A percentile compares a stretch with the other conserved stretches of the same genome.
phyloP scores from a whole-genome alignment of 2,797 vertebrate genomes.

The Pachyuromys duprasi region DNA sequence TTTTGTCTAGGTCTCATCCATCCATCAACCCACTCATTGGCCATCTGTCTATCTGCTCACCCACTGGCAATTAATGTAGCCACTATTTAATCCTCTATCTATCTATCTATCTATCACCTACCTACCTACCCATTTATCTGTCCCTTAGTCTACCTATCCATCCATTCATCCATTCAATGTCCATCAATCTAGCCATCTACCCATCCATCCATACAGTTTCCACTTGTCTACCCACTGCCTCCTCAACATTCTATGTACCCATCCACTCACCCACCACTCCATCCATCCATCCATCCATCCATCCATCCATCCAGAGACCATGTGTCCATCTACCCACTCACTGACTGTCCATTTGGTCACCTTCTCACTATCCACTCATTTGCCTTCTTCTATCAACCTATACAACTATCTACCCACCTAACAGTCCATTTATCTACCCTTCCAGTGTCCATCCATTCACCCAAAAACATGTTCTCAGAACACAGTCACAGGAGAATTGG shows the following conservation, averaged over 20 bases:
- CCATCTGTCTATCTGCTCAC: neutral
- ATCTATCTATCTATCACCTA: neutral
- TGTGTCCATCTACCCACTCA: accelerated
- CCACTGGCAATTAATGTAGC: too few relatives aligned
- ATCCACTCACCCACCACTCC: neutral
- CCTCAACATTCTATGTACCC: neutral
- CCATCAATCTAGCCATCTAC: accelerated
- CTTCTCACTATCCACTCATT: neutral
- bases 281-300: neutral
- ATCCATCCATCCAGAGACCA: neutral
- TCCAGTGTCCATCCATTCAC: neutral
- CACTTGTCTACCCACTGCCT: neutral
- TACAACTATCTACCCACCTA: too few relatives aligned
- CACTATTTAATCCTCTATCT: neutral
- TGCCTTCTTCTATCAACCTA: too few relatives aligned
- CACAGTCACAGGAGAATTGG: neutral
- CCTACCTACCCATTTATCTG: too few relatives aligned
- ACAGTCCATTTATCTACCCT: neutral
- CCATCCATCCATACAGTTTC: neutral
- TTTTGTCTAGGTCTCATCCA: neutral
- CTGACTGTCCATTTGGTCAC: neutral
- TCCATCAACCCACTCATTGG: accelerated
- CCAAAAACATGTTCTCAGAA: neutral
- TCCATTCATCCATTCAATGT: accelerated
- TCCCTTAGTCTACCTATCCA: too few relatives aligned